phyloP scores from a whole-genome alignment of 2,888 invertebrate species.

The Calliscelio sp. region DNA sequence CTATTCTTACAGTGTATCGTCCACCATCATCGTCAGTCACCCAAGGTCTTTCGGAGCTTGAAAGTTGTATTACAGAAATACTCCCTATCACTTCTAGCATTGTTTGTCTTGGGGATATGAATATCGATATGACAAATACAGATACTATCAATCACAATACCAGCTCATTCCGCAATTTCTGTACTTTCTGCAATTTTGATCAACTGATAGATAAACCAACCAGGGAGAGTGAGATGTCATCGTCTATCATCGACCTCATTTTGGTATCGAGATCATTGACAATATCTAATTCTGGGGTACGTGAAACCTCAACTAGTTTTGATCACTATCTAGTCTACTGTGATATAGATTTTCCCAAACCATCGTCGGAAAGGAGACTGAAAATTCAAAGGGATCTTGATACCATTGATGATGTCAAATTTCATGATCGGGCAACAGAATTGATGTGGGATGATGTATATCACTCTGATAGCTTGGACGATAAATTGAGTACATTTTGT shows the following conservation, averaged over 20 bases:
- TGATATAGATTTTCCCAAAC: background rate
- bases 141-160: too few species aligned
- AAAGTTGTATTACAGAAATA: background rate
- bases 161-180: background rate
- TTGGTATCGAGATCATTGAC: background rate
- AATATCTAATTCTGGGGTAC: background rate
- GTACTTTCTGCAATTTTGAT: background rate
- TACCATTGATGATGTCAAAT: too few species aligned
- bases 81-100: background rate
- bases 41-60: background rate
- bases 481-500: background rate
- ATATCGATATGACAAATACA: background rate
- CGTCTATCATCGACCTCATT: background rate
- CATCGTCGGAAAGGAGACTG: background rate
- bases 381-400: background rate
- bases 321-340: background rate
- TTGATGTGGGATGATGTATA: background rate
- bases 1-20: background rate
- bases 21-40: background rate
- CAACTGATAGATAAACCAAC: background rate
- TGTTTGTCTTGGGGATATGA: background rate
- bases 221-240: background rate
- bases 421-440: background rate
- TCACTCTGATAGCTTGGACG: background rate
- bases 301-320: too few species aligned